Conservation (phyloP, 2,113 vertebrate species). For the Cairina moschata region DNA sequence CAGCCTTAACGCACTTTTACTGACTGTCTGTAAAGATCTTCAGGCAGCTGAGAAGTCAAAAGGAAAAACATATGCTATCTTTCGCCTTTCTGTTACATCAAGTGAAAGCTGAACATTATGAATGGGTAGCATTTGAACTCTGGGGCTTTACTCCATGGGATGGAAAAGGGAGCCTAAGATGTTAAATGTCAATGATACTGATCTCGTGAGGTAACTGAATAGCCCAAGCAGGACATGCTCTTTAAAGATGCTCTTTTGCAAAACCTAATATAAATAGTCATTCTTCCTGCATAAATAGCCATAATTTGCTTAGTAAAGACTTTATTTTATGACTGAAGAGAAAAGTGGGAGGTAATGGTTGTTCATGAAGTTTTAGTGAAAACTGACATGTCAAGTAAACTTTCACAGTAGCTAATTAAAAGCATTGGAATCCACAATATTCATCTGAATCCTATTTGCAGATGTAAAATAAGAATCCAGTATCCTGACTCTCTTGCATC, state of each 20-base stretch:
- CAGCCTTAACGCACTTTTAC: neutral
- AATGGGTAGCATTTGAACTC: neutral
- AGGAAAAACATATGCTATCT: neutral
- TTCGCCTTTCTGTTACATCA: neutral
- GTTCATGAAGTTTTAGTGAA: neutral
- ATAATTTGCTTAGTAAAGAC: neutral
- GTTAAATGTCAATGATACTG: neutral
- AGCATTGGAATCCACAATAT: neutral
- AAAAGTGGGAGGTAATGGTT: neutral
- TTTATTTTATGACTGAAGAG: neutral
- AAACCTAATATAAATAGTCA: neutral
- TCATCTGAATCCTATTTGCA: neutral
- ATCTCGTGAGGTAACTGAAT: neutral
- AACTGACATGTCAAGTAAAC: neutral
- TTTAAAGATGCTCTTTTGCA: neutral
- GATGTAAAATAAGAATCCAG: neutral
- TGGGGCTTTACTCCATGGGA: neutral
- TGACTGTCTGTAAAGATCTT: neutral
- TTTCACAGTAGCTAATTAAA: neutral
- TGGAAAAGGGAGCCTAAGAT: neutral
- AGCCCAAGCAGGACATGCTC: neutral
- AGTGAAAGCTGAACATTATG: neutral
- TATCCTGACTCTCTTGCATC: neutral
- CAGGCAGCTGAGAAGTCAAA: neutral
- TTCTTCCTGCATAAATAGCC: neutral